A percentile compares a stretch with the other conserved stretches of the same genome.
These are phyloP conservation scores for Drosophila pseudotakahashii DNA, from an alignment of 2,888 invertebrate genomes.

Conservation along the genomic window DNA sequence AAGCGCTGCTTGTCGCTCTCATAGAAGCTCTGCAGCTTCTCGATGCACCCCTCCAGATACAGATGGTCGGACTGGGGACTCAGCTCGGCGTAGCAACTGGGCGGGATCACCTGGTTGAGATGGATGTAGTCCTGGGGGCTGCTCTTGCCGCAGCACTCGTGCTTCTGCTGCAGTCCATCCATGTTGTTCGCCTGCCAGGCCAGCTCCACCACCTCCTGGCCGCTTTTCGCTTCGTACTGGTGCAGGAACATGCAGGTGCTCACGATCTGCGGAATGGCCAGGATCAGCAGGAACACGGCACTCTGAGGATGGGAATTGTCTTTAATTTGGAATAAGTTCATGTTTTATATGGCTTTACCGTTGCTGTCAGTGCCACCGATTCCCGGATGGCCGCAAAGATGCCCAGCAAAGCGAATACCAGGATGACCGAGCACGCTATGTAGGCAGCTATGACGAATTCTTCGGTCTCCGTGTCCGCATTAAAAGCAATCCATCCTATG, in stretches of 20 bases:
- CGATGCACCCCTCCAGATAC: slow-evolving; percentile 72
- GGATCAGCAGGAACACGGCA: slow-evolving; percentile 88
- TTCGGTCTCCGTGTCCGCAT: slow-evolving; percentile 61
- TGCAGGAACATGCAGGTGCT: slow-evolving; percentile 88
- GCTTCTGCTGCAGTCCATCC: slow-evolving; percentile 75
- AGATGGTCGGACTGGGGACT: slow-evolving; percentile 57
- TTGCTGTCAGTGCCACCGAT: slow-evolving; percentile 93
- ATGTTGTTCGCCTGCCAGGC: slow-evolving; percentile 83
- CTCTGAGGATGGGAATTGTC: slow-evolving; percentile 85
- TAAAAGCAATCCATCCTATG: slow-evolving; percentile 67
- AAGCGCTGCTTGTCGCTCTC: slow-evolving; percentile 85
- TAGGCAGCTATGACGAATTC: slow-evolving; percentile 69
- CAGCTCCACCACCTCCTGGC: slow-evolving; percentile 85
- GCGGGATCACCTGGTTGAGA: slow-evolving; percentile 65
- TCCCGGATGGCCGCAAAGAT: slow-evolving; percentile 95
- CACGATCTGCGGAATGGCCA: slow-evolving; percentile 90
- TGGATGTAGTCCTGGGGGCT: slow-evolving; percentile 81
- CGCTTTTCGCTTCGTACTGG: slow-evolving; percentile 85
- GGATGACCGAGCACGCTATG: slow-evolving; percentile 63
- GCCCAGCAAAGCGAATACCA: slow-evolving; percentile 88
- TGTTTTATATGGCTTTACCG: slow-evolving; percentile 86
- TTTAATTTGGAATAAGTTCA: not conserved
- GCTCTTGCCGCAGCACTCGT: slow-evolving; percentile 81
- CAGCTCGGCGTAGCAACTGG: slow-evolving; percentile 73
- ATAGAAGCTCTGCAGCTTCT: slow-evolving; percentile 69